phyloP scores from a whole-genome alignment of 1,140 invertebrate species.

The Leucophenga varia region DNA sequence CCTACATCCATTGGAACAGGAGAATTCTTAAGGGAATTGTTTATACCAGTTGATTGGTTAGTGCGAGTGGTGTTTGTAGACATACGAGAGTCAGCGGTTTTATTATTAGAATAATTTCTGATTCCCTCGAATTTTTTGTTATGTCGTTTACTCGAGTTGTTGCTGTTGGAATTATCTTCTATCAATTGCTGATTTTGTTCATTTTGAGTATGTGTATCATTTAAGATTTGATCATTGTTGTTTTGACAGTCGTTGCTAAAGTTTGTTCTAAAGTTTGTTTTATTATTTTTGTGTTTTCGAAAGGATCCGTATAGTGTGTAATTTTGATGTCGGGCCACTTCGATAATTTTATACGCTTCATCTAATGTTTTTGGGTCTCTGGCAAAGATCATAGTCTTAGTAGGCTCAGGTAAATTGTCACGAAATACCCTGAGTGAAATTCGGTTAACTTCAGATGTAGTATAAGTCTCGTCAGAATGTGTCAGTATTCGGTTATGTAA shows the following conservation, averaged over 20 bases:
- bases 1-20: slow-evolving; percentile 2
- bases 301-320: slow-evolving; percentile 4
- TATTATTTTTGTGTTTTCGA: slow-evolving; percentile 6
- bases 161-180: no score
- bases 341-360: slow-evolving; percentile 12
- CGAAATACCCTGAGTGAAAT: slow-evolving; percentile 11
- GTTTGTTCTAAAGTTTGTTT: slow-evolving; percentile 5
- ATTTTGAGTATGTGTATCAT: neutral
- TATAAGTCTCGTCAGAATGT: slow-evolving; percentile 7
- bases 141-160: neutral
- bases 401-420: slow-evolving; percentile 14
- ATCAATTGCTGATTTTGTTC: no score
- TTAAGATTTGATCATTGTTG: neutral
- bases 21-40: slow-evolving; percentile 1
- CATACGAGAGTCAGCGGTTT: neutral
- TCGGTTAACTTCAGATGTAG: slow-evolving; percentile 13
- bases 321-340: slow-evolving; percentile 3
- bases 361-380: slow-evolving; percentile 11
- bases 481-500: slow-evolving; percentile 14
- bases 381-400: slow-evolving; percentile 15
- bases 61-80: neutral
- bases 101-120: neutral
- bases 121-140: neutral
- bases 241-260: slow-evolving; percentile 5
- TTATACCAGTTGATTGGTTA: slow-evolving; percentile 5